Evolutionary conservation across 2,888 invertebrate species (phyloP), one percentile per base, ranked within the genome.

Genomic region (Germaria angustata): DNA sequence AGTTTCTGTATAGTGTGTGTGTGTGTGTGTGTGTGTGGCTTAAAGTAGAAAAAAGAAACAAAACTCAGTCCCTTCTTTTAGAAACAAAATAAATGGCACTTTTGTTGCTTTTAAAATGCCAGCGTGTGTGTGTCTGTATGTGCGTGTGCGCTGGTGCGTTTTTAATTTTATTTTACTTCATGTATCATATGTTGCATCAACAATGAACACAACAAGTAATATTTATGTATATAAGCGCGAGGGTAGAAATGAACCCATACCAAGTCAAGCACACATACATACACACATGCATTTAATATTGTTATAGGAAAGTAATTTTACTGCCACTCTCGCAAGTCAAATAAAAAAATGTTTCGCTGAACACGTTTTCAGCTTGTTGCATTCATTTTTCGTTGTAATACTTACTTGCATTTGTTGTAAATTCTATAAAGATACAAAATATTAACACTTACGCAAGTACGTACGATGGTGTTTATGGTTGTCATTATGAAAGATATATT

Each of bases 321-420:
- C 46, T 53, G 6, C 11, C 49, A 39, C 32, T 46, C 63, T 59
- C 49, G 28, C 59, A 39, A 11, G 41, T 76, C 71, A 71, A 65
- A 65, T 63, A 46, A 39, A 71, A 68, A 61, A 68, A 77, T 72
- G 34, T 77, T 72, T 13, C 34, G 41, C 22, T 41, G 41, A 41
- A 69, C 73, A 69, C 49, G 69, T 65, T 78, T 73, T 69, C 53
- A 78, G 81, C 81, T 81, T 81, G 81, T 81, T 81, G 81, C 81
- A 78, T 75, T 63, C 51, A n/a, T n/a, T n/a, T n/a, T 77, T 51
- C 68, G 72, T 24, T 69, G 51, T 46, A 28, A 24, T 39, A 72
- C 68, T 65, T 66, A 72, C 49, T 63, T 69, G 39, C 55, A 77
- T 68, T 75, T 69, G 41, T 73, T 78, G 46, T 66, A 53, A 36